Conservation (phyloP, 1,140 invertebrate species). For the Polyergus mexicanus region DNA sequence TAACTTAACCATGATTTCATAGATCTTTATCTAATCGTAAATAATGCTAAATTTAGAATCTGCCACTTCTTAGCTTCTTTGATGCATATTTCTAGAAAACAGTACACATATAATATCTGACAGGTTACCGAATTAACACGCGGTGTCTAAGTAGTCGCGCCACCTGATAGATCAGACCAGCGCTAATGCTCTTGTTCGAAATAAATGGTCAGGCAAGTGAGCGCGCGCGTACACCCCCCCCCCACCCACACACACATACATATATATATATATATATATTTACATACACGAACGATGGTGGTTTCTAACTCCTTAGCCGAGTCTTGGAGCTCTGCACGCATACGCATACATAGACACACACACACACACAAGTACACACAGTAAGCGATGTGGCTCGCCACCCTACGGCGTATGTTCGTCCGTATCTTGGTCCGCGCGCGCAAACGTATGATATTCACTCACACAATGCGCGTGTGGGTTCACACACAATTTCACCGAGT, state of each 20-base stretch:
- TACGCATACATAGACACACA: slow-evolving; percentile 53
- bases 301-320: slow-evolving; percentile 73
- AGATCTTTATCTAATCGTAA: slow-evolving; percentile 7
- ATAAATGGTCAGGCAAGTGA: slow-evolving; percentile 76
- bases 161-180: slow-evolving; percentile 77
- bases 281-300: slow-evolving; percentile 40
- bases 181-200: slow-evolving; percentile 74
- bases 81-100: neutral
- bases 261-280: too few relatives aligned
- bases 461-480: slow-evolving; percentile 76
- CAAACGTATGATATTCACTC: slow-evolving; percentile 49
- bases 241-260: too few relatives aligned
- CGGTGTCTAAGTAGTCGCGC: slow-evolving; percentile 66
- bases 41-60: neutral
- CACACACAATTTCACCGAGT: slow-evolving; percentile 72
- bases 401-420: slow-evolving; percentile 31
- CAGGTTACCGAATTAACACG: slow-evolving; percentile 22
- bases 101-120: neutral
- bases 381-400: slow-evolving; percentile 43
- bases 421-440: slow-evolving; percentile 49
- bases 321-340: slow-evolving; percentile 49
- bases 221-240: slow-evolving; percentile 15
- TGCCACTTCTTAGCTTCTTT: neutral
- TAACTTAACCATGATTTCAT: neutral
- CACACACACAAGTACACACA: slow-evolving; percentile 26